Evolutionary conservation across 2,888 invertebrate genomes (phyloP).

Genomic region (Poecilobothrus nobilitatus): DNA sequence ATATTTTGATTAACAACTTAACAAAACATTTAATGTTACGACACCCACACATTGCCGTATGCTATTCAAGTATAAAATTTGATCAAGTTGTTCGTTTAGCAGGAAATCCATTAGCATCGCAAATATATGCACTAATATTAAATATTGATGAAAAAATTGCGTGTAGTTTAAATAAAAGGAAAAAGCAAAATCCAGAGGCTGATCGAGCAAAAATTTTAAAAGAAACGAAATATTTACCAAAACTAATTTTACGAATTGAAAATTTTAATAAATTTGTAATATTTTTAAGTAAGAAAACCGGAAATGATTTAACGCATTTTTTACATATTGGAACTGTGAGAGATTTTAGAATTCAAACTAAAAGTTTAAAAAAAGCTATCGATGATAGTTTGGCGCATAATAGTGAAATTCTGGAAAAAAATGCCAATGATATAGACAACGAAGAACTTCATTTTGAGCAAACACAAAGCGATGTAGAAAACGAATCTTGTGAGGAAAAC

Average conservation of each 20-base stretch:
- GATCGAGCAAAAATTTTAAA: slow-evolving; percentile 49
- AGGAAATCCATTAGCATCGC: slow-evolving; percentile 49
- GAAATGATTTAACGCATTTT: slow-evolving; percentile 46
- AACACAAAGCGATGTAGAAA: neutral
- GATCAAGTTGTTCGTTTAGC: slow-evolving; percentile 46
- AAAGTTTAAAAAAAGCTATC: slow-evolving; percentile 48
- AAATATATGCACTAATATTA: slow-evolving; percentile 49
- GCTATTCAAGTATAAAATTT: slow-evolving; percentile 38
- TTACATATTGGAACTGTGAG: slow-evolving; percentile 53
- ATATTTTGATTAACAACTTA: slow-evolving; percentile 48
- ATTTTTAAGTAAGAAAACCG: slow-evolving; percentile 50
- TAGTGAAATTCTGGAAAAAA: slow-evolving; percentile 25
- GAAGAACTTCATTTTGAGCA: slow-evolving; percentile 3
- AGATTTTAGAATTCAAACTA: slow-evolving; percentile 52
- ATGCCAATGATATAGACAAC: slow-evolving; percentile 19
- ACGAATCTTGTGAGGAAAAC: neutral
- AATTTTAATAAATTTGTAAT: slow-evolving; percentile 53
- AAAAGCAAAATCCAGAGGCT: slow-evolving; percentile 36
- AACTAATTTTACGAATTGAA: slow-evolving; percentile 54
- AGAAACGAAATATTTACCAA: slow-evolving; percentile 54
- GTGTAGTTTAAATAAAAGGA: slow-evolving; percentile 23
- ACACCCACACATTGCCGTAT: slow-evolving; percentile 37
- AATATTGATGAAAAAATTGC: slow-evolving; percentile 48
- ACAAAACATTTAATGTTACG: slow-evolving; percentile 52
- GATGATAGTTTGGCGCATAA: slow-evolving; percentile 41